These are phyloP conservation scores for Calosoma granatense DNA, from an alignment of 1,140 invertebrate species.

Conservation along the genomic window DNA sequence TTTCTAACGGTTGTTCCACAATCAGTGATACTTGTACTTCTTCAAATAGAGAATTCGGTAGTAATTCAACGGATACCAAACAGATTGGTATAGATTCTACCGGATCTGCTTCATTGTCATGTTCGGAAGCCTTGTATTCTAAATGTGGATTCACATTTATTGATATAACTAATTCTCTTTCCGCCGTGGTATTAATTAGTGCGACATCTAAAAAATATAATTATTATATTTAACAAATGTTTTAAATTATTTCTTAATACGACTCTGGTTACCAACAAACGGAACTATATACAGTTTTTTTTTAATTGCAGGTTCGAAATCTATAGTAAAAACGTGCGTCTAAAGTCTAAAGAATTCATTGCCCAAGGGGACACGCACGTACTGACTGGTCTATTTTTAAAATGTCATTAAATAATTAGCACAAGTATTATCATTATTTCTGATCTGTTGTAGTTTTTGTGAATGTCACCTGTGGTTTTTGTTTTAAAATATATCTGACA, in stretches of 20 bases:
- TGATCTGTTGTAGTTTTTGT: no score
- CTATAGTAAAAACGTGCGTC: no score
- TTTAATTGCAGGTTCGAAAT: no score
- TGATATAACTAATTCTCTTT: constrained; percentile 37
- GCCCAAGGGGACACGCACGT: no score
- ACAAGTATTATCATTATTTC: no score
- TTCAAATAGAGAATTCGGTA: constrained; percentile 37
- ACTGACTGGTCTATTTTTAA: no score
- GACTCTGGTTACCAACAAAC: no score
- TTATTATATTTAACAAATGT: constrained; percentile 10
- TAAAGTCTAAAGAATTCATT: no score
- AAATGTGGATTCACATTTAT: constrained; percentile 33
- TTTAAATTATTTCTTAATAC: constrained; percentile 9
- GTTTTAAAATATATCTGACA: no score
- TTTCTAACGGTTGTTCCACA: constrained; percentile 40
- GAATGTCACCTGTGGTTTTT: no score
- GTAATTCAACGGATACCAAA: constrained; percentile 37
- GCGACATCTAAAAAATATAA: constrained; percentile 13
- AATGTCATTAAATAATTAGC: no score
- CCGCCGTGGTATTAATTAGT: constrained; percentile 23
- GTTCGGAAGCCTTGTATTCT: constrained; percentile 24
- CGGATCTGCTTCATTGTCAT: constrained; percentile 17
- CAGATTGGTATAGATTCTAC: constrained; percentile 33
- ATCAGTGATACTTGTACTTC: constrained; percentile 45
- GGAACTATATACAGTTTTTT: no score